These are phyloP conservation scores for Maccullochella peelii DNA, from an alignment of 2,113 vertebrate genomes.

Conservation along the genomic window DNA sequence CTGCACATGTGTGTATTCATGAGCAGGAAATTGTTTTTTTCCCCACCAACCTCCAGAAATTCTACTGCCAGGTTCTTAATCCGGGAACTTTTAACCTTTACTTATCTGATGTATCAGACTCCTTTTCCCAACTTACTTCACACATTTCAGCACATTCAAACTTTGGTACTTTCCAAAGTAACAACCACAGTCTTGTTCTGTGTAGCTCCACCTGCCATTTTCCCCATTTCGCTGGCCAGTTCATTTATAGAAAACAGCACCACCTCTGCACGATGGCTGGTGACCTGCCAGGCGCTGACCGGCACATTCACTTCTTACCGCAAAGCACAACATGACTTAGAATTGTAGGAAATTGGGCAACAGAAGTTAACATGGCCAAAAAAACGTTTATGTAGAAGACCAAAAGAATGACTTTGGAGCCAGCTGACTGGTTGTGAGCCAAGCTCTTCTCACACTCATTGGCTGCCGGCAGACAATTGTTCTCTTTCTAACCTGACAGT, in stretches of 20 bases:
- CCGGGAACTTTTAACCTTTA: background rate
- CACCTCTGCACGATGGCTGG: background rate
- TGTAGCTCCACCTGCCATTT: conserved; percentile 32
- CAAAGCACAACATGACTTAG: conserved; percentile 39
- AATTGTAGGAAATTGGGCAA: conserved; percentile 53
- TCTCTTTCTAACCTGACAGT: conserved; percentile 38
- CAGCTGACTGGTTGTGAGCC: background rate
- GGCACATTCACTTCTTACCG: conserved; percentile 43
- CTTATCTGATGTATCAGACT: background rate
- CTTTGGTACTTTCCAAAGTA: background rate
- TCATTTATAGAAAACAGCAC: conserved; percentile 33
- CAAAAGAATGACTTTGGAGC: conserved; percentile 25
- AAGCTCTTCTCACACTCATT: background rate
- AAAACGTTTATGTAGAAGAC: conserved; percentile 25
- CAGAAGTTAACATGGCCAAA: background rate
- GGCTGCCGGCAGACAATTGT: conserved; percentile 18
- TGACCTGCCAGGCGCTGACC: conserved; percentile 39
- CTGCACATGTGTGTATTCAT: background rate
- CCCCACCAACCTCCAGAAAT: background rate
- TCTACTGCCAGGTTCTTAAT: no score
- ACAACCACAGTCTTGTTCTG: background rate
- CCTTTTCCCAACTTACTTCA: background rate
- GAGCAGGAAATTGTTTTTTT: background rate
- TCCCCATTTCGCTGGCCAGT: conserved; percentile 3
- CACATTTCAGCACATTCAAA: conserved; percentile 16